These are phyloP conservation scores for Zhuqinia jingwanae DNA, from an alignment of 2,888 invertebrate species.

Conservation along the genomic window DNA sequence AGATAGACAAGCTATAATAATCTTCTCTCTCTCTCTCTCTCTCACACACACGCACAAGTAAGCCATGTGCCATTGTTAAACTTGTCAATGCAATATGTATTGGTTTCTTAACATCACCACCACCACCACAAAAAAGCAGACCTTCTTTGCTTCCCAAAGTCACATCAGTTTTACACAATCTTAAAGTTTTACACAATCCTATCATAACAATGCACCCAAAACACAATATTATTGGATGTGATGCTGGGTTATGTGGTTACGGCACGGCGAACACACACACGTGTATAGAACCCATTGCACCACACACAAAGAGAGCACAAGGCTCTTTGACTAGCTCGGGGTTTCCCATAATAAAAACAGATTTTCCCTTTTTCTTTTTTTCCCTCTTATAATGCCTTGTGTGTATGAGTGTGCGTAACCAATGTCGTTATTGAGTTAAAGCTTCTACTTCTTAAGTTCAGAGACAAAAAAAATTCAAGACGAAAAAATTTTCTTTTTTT, in stretches of 20 bases:
- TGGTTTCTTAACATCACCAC: slow-evolving; percentile 9
- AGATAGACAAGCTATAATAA: slow-evolving; percentile 1
- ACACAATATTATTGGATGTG: background rate
- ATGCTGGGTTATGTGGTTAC: background rate
- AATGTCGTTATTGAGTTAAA: background rate
- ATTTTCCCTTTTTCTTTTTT: too few relatives aligned
- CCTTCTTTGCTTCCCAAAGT: slow-evolving; percentile 24
- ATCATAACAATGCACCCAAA: slow-evolving; percentile 48
- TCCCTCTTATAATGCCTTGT: background rate
- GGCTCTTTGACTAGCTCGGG: background rate
- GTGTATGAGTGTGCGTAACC: background rate
- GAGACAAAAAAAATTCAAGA: slow-evolving; percentile 13
- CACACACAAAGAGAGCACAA: slow-evolving; percentile 42
- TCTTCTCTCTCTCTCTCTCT: slow-evolving; percentile 17
- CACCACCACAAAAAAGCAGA: slow-evolving; percentile 25
- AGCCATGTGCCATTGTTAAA: slow-evolving; percentile 37
- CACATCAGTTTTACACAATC: slow-evolving; percentile 1
- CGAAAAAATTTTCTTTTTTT: slow-evolving; percentile 34
- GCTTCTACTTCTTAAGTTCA: background rate
- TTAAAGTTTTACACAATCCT: background rate
- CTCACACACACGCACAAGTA: background rate
- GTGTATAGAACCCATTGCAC: slow-evolving; percentile 58
- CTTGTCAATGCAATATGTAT: slow-evolving; percentile 52
- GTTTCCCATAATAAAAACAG: slow-evolving; percentile 48
- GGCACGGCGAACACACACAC: slow-evolving; percentile 52